These are phyloP conservation scores for Allacma fusca DNA, from an alignment of 2,888 invertebrate species.

Conservation along the genomic window DNA sequence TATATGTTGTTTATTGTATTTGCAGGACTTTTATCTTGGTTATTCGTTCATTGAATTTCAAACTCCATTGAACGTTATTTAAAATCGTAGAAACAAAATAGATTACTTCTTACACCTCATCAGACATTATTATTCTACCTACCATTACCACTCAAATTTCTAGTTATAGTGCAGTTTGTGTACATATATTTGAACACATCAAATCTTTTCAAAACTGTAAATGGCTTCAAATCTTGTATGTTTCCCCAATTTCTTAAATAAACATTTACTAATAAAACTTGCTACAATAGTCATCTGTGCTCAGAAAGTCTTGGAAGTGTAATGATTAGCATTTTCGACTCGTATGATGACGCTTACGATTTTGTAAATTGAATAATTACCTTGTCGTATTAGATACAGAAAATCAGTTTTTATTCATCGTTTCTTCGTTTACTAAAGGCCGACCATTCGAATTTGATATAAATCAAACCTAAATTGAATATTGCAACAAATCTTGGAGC, in stretches of 20 bases:
- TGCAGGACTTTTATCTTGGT: neutral
- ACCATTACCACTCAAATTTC: too few relatives aligned
- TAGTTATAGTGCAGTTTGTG: neutral
- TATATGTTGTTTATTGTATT: constrained; percentile 1
- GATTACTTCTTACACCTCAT: neutral
- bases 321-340: too few relatives aligned
- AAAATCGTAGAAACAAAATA: neutral
- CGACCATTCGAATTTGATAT: too few relatives aligned
- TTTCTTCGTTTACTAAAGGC: too few relatives aligned
- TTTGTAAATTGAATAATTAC: too few relatives aligned
- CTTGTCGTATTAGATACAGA: too few relatives aligned
- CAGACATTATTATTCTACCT: neutral
- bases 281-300: too few relatives aligned
- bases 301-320: too few relatives aligned
- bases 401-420: too few relatives aligned
- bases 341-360: too few relatives aligned
- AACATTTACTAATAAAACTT: neutral
- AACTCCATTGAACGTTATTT: neutral
- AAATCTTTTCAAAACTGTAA: neutral
- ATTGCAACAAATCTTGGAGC: too few relatives aligned
- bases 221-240: constrained; percentile 1
- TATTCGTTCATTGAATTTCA: neutral
- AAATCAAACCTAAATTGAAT: too few relatives aligned
- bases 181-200: neutral
- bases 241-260: neutral